Evolutionary conservation across 2,888 invertebrate genomes (phyloP).

Genomic region (Brachypterus glaber): DNA sequence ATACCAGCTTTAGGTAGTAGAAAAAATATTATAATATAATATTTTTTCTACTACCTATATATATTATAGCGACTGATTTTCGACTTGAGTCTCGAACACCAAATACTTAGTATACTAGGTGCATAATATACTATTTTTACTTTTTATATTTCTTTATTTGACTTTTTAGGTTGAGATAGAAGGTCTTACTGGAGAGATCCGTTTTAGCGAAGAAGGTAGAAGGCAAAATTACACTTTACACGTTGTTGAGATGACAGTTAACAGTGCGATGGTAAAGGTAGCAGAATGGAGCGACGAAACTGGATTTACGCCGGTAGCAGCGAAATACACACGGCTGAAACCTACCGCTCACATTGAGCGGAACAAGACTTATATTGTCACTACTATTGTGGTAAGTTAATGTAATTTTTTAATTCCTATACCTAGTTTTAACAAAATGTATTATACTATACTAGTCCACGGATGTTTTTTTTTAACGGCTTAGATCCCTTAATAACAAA

Average conservation of each 20-base stretch:
- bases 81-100: too few relatives aligned
- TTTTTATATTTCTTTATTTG: slow-evolving; percentile 16
- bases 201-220: slow-evolving; percentile 83
- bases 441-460: too few relatives aligned
- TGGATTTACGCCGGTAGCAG: slow-evolving; percentile 64
- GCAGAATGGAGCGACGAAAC: slow-evolving; percentile 80
- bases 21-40: too few relatives aligned
- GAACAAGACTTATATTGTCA: slow-evolving; percentile 80
- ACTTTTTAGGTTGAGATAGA: slow-evolving; percentile 80
- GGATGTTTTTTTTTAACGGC: too few relatives aligned
- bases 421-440: too few relatives aligned
- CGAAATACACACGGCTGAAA: slow-evolving; percentile 64
- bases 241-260: slow-evolving; percentile 88
- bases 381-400: slow-evolving; percentile 64
- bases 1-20: too few relatives aligned
- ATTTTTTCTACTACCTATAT: too few relatives aligned
- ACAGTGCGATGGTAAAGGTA: slow-evolving; percentile 86
- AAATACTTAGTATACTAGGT: too few relatives aligned
- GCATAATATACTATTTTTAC: too few relatives aligned
- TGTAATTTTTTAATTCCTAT: too few relatives aligned
- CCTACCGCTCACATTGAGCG: slow-evolving; percentile 64
- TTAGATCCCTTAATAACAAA: too few relatives aligned
- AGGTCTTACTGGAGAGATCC: slow-evolving; percentile 83
- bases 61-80: too few relatives aligned
- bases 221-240: slow-evolving; percentile 82